Evolutionary conservation across 2,888 invertebrate genomes (phyloP), one percentile per base, ranked within the genome.

Genomic region (Galerucella pusilla): DNA sequence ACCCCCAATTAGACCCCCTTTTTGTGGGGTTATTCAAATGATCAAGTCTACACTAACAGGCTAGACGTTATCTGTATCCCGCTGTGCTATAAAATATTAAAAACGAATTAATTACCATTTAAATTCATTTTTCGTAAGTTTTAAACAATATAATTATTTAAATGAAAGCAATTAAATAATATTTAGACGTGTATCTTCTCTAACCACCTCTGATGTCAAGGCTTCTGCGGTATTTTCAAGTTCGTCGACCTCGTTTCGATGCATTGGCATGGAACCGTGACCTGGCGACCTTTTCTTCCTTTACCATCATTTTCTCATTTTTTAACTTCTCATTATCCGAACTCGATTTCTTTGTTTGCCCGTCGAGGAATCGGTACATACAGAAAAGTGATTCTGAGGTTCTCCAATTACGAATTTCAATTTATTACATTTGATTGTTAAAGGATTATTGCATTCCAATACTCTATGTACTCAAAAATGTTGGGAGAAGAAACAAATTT

Each of bases 191-290:
- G 14, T 7, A 20, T 20, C 16, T 9, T 20, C 7, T 57, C 1
- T 0, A 57, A 57, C 16, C 2, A 20, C 16, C 16, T 57, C 10
- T 1, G 63, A 65, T 49, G n/a, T 65, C 64, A 65, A 65, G 45
- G 64, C 25, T 46, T 20, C 11, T 11, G 46, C 28, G 45, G 20
- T 46, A 46, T 54, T 64, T 71, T 71, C 71, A 71, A 71, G 71
- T 71, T 71, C 71, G 49, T 54, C 61, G 63, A 71, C 63, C 71
- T 64, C 54, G 20, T 54, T 71, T 64, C 52, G 20, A 64, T 71
- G 71, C 71, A 71, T 42, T 42, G 71, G 64, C 52, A 42, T 49
- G 71, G 54, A 71, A 71, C 71, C 46, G 57, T 64, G 71, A 71
- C 64, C 71, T 54, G 70, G 49, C 70, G 70, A 70, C 71, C 64